These are phyloP conservation scores for Rhingia campestris DNA, from an alignment of 2,888 invertebrate genomes.

Conservation along the genomic window DNA sequence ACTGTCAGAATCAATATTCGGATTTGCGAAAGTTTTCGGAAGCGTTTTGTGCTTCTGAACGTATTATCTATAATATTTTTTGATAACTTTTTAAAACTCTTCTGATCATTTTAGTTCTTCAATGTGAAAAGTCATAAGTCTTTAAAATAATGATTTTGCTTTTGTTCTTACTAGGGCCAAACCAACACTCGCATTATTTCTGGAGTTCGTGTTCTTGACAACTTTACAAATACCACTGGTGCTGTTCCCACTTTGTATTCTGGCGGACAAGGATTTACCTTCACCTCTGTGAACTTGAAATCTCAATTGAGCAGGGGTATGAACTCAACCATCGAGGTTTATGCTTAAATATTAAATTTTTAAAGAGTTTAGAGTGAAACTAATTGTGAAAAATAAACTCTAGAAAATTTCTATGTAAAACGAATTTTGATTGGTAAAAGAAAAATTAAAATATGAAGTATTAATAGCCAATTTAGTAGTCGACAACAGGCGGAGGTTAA, in stretches of 20 bases:
- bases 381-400: too few relatives aligned
- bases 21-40: too few relatives aligned
- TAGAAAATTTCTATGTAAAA: too few relatives aligned
- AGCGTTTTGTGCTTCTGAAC: neutral
- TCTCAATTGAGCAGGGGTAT: slow-evolving; percentile 39
- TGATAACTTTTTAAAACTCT: neutral
- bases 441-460: too few relatives aligned
- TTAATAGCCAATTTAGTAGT: too few relatives aligned
- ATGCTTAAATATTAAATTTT: neutral
- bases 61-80: neutral
- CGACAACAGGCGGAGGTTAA: too few relatives aligned
- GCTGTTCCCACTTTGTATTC: slow-evolving; percentile 50
- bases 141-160: too few relatives aligned
- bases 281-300: slow-evolving; percentile 45
- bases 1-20: too few relatives aligned
- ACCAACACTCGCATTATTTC: slow-evolving; percentile 31
- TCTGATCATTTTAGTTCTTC: too few relatives aligned
- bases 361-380: too few relatives aligned
- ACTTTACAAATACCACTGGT: slow-evolving; percentile 46
- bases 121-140: too few relatives aligned
- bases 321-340: slow-evolving; percentile 51
- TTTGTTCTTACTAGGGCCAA: slow-evolving; percentile 36
- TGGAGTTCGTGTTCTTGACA: slow-evolving; percentile 49
- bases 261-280: slow-evolving; percentile 50
- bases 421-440: too few relatives aligned